These are phyloP conservation scores for Sorex fumeus DNA, from an alignment of 2,113 vertebrate species.

Conservation along the genomic window DNA sequence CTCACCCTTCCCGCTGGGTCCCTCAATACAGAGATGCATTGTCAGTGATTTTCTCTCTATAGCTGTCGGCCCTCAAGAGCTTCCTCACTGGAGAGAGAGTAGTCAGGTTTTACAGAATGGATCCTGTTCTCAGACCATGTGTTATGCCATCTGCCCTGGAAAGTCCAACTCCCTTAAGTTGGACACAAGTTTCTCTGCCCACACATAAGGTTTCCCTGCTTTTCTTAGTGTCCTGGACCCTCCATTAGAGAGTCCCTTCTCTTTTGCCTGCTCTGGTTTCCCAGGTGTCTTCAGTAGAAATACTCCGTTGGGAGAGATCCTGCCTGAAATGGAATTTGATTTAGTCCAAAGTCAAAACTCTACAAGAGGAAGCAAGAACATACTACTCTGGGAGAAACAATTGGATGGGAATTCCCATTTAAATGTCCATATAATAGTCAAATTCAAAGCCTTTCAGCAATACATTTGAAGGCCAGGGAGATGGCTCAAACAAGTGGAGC, in stretches of 20 bases:
- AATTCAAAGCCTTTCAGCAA: conserved; percentile 44
- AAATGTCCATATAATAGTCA: conserved; percentile 22
- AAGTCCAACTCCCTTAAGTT: conserved; percentile 25
- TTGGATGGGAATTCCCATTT: conserved; percentile 31
- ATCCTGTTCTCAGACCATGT: conserved; percentile 2
- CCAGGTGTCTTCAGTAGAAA: conserved; percentile 31
- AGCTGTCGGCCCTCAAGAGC: conserved; percentile 50
- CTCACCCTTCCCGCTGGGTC: conserved; percentile 52
- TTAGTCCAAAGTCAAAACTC: conserved; percentile 45
- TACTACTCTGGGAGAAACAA: conserved; percentile 19
- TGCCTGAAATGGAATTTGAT: conserved; percentile 15
- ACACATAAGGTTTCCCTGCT: not conserved
- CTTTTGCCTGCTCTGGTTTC: not conserved
- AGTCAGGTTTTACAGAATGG: conserved; percentile 54
- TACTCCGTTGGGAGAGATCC: not conserved
- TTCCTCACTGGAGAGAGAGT: conserved; percentile 36
- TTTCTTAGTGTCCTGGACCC: not conserved
- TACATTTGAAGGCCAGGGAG: no score
- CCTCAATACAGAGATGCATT: conserved; percentile 71
- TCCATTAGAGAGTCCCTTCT: not conserved
- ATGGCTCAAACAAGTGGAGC: no score
- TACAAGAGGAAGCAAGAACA: conserved; percentile 9
- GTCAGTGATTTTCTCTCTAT: conserved; percentile 68
- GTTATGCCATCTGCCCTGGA: not conserved
- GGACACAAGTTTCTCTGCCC: not conserved